Percentiles rank a stretch among this genome's conserved stretches.
phyloP scores from a whole-genome alignment of 2,888 invertebrate species.

The Hyppa rectilinea region DNA sequence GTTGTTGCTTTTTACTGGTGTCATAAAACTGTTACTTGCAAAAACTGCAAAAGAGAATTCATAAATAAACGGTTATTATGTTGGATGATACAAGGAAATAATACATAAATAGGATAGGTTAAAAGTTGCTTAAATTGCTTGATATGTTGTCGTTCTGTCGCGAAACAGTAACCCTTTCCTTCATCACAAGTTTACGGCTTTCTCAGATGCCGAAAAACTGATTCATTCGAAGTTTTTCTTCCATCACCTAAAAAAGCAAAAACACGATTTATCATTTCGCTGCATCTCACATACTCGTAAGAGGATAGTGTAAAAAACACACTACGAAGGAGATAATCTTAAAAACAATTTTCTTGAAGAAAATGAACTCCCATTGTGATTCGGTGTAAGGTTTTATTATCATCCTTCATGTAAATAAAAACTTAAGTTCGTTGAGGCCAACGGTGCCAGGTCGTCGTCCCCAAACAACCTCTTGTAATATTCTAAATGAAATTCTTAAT shows the following conservation, averaged over 20 bases:
- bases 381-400: constrained; percentile 62
- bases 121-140: constrained; percentile 7
- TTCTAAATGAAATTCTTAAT: constrained; percentile 65
- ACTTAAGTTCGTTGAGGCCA: constrained; percentile 46
- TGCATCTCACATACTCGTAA: constrained; percentile 53
- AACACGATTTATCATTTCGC: constrained; percentile 52
- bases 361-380: constrained; percentile 59
- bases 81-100: neutral
- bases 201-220: constrained; percentile 10
- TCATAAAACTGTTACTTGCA: too few relatives aligned
- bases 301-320: constrained; percentile 49
- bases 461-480: constrained; percentile 63
- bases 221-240: constrained; percentile 13
- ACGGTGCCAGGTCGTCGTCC: constrained; percentile 51
- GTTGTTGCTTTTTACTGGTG: neutral
- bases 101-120: neutral
- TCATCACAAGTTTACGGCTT: constrained; percentile 9
- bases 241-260: constrained; percentile 18
- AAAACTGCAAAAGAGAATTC: neutral
- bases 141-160: neutral
- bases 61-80: neutral
- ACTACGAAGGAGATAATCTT: constrained; percentile 52
- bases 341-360: constrained; percentile 66
- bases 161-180: neutral
- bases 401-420: constrained; percentile 63